These are phyloP conservation scores for Anastrepha ludens DNA, from an alignment of 1,140 invertebrate genomes.

Conservation along the genomic window DNA sequence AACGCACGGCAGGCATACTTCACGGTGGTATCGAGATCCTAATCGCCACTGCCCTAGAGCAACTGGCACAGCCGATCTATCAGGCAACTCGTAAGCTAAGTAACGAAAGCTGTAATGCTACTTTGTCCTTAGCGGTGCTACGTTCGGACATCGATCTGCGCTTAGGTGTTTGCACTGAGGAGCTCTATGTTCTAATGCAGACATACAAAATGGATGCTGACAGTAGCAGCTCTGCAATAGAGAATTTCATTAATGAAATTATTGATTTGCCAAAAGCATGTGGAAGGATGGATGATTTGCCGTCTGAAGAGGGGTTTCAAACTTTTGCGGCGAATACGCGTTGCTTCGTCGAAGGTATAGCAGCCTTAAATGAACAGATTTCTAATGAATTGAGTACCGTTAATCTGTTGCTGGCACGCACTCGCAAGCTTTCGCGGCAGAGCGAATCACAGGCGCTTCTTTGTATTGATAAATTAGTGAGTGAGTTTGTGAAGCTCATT, in stretches of 20 bases:
- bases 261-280: neutral
- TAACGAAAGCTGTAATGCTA: constrained; percentile 58
- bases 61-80: constrained; percentile 60
- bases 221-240: neutral
- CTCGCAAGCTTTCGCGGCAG: neutral
- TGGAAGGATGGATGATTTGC: neutral
- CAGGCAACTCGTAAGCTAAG: constrained; percentile 62
- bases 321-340: neutral
- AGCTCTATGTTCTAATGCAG: neutral
- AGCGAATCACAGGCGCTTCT: neutral
- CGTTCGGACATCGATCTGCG: neutral
- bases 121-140: constrained; percentile 62
- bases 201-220: neutral
- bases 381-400: neutral
- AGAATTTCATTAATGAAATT: neutral
- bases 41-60: constrained; percentile 58
- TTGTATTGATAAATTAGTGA: neutral
- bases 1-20: constrained; percentile 56
- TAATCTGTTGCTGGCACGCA: neutral
- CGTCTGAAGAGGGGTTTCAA: no score
- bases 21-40: constrained; percentile 61
- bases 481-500: neutral
- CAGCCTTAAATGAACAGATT: neutral
- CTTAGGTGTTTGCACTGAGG: neutral
- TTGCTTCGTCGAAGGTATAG: constrained; percentile 16